phyloP scores from a whole-genome alignment of 2,888 invertebrate species.

The Eueremaeus valkanovi region DNA sequence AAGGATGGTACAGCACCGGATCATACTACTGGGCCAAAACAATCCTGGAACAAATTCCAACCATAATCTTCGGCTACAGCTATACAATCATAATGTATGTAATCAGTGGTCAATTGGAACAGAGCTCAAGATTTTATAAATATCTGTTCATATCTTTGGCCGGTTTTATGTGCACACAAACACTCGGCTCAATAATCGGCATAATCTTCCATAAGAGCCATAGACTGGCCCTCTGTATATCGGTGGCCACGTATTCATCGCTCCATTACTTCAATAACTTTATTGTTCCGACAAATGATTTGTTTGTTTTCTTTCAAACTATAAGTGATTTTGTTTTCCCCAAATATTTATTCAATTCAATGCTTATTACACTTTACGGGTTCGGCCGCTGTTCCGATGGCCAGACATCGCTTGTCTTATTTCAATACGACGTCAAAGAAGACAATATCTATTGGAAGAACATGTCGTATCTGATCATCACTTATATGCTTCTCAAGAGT shows the following conservation, averaged over 20 bases:
- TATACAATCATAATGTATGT: not conserved
- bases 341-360: conserved; percentile 30
- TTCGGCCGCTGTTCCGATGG: conserved; percentile 17
- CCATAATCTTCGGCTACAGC: not conserved
- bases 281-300: not conserved
- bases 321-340: not conserved
- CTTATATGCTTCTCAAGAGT: too few relatives aligned
- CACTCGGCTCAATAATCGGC: not conserved
- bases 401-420: not conserved
- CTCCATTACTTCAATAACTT: not conserved
- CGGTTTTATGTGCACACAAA: not conserved
- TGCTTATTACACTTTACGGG: conserved; percentile 29
- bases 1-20: not conserved
- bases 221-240: not conserved
- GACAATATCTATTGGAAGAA: not conserved
- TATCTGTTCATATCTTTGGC: not conserved
- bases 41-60: not conserved
- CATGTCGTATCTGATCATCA: not conserved
- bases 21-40: not conserved
- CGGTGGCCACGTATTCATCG: not conserved
- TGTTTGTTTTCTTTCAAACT: too few relatives aligned
- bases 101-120: not conserved
- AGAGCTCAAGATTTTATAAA: not conserved
- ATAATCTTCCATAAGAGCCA: not conserved
- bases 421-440: not conserved